These are phyloP conservation scores for Uria lomvia DNA, from an alignment of 2,113 vertebrate species.

Conservation along the genomic window DNA sequence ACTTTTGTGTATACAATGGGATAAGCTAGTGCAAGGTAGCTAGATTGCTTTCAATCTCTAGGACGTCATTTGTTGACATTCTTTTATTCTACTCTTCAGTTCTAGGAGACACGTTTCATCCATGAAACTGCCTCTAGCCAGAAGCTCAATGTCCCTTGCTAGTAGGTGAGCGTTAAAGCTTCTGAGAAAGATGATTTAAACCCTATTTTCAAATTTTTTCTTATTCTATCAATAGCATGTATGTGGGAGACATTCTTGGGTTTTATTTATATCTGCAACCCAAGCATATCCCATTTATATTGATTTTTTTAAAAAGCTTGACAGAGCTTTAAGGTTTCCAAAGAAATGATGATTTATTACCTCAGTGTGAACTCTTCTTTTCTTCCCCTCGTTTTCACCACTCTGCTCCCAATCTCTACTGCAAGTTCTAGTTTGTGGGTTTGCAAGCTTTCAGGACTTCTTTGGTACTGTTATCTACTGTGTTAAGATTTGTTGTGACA, in stretches of 20 bases:
- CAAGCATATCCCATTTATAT: background rate
- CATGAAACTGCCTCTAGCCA: background rate
- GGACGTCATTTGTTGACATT: background rate
- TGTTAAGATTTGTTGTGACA: background rate
- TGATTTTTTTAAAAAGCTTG: background rate
- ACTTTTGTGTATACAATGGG: background rate
- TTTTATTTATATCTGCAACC: background rate
- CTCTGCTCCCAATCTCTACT: background rate
- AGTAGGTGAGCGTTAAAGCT: background rate
- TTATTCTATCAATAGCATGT: background rate
- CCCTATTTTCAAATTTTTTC: background rate
- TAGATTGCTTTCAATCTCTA: background rate
- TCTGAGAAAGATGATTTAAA: background rate
- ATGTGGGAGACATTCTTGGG: background rate
- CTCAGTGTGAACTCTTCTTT: background rate
- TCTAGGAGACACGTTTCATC: background rate
- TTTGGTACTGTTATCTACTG: background rate
- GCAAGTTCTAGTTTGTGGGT: background rate
- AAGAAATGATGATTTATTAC: background rate
- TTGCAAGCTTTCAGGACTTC: background rate
- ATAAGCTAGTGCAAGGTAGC: background rate
- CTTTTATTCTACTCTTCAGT: background rate
- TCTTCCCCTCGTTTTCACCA: background rate
- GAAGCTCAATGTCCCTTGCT: background rate
- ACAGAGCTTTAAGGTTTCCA: background rate